Percentiles rank a stretch among this genome's conserved stretches.
phyloP scores from a whole-genome alignment of 2,113 vertebrate genomes.

The Platysteira castanea region DNA sequence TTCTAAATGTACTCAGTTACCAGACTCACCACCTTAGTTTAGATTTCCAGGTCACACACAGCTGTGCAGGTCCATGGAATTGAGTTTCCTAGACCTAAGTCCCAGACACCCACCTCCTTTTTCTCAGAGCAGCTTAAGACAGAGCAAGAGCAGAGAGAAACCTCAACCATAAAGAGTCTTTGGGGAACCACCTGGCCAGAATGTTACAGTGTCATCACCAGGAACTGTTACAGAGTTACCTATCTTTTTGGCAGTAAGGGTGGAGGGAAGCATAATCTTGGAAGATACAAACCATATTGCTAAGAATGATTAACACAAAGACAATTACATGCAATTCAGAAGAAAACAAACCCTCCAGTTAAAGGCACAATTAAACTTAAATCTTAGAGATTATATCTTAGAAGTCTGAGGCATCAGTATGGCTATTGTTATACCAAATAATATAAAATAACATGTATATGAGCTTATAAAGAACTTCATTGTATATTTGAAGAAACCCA shows the following conservation, averaged over 20 bases:
- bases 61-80: not conserved
- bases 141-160: not conserved
- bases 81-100: not conserved
- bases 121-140: not conserved
- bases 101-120: not conserved
- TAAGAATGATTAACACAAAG: not conserved
- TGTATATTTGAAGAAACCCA: not conserved
- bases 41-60: not conserved
- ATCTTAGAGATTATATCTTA: not conserved
- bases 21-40: not conserved
- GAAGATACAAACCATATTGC: not conserved
- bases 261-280: not conserved
- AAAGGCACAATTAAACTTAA: not conserved
- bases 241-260: not conserved
- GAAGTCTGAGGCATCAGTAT: accelerated
- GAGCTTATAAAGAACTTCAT: not conserved
- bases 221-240: not conserved
- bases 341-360: not conserved
- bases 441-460: accelerated
- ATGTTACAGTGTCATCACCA: not conserved
- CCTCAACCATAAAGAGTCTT: not conserved
- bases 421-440: not conserved
- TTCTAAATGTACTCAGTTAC: not conserved
- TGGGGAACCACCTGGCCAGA: not conserved
- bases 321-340: not conserved